Evolutionary conservation across 1,140 invertebrate genomes (phyloP).

Genomic region (Drosophila malerkotliana): DNA sequence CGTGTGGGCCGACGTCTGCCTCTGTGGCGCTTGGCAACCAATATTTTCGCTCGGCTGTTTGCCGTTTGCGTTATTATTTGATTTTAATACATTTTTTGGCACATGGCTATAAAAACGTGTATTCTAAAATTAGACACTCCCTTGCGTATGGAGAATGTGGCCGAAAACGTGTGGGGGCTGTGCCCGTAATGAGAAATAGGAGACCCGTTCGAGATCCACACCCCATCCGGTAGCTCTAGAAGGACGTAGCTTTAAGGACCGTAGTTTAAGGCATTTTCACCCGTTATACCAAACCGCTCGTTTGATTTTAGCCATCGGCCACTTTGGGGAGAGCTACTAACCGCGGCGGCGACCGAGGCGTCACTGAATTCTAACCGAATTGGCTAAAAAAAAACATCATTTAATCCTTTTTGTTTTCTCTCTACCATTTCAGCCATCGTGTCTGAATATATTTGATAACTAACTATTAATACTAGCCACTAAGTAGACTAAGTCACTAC

Average conservation of each 20-base stretch:
- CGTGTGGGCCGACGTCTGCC: slow-evolving; percentile 22
- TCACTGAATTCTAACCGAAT: slow-evolving; percentile 33
- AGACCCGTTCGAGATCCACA: neutral
- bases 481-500: slow-evolving; percentile 58
- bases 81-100: slow-evolving; percentile 37
- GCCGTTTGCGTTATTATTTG: slow-evolving; percentile 17
- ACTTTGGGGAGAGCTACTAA: slow-evolving; percentile 7
- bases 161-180: slow-evolving; percentile 28
- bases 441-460: slow-evolving; percentile 23
- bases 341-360: slow-evolving; percentile 6
- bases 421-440: slow-evolving; percentile 50
- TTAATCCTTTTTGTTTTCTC: slow-evolving; percentile 46
- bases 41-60: slow-evolving; percentile 13
- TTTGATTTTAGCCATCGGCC: slow-evolving; percentile 65
- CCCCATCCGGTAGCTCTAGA: neutral
- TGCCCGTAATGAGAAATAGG: neutral
- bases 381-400: slow-evolving; percentile 13
- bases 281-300: slow-evolving; percentile 48
- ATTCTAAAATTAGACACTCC: slow-evolving; percentile 39
- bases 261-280: slow-evolving; percentile 58
- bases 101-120: slow-evolving; percentile 66
- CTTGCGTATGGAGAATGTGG: slow-evolving; percentile 15
- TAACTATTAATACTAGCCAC: slow-evolving; percentile 53
- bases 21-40: slow-evolving; percentile 56
- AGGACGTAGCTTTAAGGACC: neutral